A percentile compares a stretch with the other conserved stretches of the same genome.
phyloP scores from a whole-genome alignment of 1,140 invertebrate genomes.

The Linepithema humile region DNA sequence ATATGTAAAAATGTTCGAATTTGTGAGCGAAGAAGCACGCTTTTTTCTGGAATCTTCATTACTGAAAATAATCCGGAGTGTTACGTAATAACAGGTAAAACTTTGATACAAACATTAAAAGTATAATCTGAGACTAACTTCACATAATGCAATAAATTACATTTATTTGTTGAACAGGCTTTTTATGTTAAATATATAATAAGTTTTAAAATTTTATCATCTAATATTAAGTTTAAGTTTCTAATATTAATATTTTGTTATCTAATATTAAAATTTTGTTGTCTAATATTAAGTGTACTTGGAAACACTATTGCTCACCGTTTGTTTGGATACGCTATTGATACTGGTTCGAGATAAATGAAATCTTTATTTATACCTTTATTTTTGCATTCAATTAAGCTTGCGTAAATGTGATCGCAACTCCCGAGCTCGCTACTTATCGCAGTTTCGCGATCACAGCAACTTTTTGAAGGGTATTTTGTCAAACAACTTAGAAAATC shows the following conservation, averaged over 20 bases:
- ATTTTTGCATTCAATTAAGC: slow-evolving; percentile 45
- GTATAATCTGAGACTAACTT: background rate
- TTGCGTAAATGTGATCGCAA: slow-evolving; percentile 34
- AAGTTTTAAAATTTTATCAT: background rate
- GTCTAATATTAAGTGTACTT: background rate
- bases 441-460: slow-evolving; percentile 41
- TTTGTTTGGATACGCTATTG: background rate
- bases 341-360: slow-evolving; percentile 10
- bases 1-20: slow-evolving; percentile 13
- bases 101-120: background rate
- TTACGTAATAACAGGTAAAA: background rate
- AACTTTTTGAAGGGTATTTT: slow-evolving; percentile 41
- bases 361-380: slow-evolving; percentile 38
- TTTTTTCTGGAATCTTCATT: slow-evolving; percentile 27
- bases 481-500: slow-evolving; percentile 57
- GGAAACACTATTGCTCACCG: background rate
- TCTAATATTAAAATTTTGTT: background rate
- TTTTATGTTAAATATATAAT: background rate
- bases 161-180: too few relatives aligned
- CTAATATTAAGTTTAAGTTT: too few relatives aligned
- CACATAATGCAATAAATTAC: background rate
- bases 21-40: background rate
- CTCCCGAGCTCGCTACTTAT: slow-evolving; percentile 28
- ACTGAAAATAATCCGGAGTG: background rate
- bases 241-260: too few relatives aligned